Base-by-base conservation (phyloP, 2,113 vertebrate genomes). In the Pygoscelis adeliae region DNA sequence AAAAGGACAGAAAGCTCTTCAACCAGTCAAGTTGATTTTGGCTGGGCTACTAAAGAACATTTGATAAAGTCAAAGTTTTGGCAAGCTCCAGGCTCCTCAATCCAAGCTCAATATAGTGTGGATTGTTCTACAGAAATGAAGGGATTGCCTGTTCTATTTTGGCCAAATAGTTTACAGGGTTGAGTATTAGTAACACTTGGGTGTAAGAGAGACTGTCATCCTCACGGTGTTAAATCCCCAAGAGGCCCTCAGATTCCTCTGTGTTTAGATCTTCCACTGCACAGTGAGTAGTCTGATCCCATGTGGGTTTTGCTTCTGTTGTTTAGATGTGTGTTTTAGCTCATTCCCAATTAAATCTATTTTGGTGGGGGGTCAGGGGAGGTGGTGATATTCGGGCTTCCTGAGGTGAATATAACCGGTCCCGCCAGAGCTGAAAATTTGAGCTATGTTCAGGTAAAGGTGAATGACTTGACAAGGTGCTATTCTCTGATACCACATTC, bases 21-120 rank as follows among this genome's bases (percentile, higher is more conserved):
- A 82, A 1, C 46, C 47, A 81, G 55, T 58, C 55, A 63, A 90
- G 55, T 47, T 94, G 88, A 50, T 81, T 90, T 94, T 96, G 86
- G 71, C 74, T 71, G 73, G 59, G 14, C 73, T 87, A 47, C 47
- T 87, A 21, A 36, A 84, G 76, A 92, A 86, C 65, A 65, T 92
- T 81, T 92, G 55, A 95, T 92, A 91, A 95, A 95, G 86, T 89
- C 55, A 59, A 88, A 65, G 83, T 89, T 89, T 89, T 92, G 72
- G 86, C 92, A 96, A 81, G 90, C 63, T 73, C 55, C 46, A 47
- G 47, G 55, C 38, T 78, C 47, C 42, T 81, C 71, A 90, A 38
- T 94, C 72, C 85, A 86, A 78, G 50, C 59, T 95, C 71, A 67
- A 26, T 94, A 62, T 34, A 92, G 67, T 52, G 47, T 78, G 59